Conservation (phyloP, 2,113 vertebrate species). For the Tyto alba region DNA sequence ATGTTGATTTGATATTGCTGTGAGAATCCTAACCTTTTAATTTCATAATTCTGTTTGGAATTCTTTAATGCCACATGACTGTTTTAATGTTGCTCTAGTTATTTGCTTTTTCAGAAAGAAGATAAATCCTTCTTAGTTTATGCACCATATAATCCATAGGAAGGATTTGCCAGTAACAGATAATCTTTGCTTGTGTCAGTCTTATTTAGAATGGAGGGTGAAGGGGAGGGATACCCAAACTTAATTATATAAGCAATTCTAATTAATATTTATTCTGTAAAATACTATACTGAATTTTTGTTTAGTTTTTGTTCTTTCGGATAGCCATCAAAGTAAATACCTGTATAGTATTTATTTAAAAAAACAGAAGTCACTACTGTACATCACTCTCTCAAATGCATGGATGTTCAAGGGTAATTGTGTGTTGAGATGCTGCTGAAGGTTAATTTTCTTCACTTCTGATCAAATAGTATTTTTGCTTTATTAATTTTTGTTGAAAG, state of each 20-base stretch:
- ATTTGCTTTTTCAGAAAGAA: not conserved
- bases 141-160: not conserved
- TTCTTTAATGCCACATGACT: not conserved
- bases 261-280: not conserved
- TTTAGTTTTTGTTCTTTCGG: not conserved
- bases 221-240: not conserved
- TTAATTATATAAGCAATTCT: not conserved
- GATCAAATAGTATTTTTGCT: not conserved
- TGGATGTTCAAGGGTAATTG: not conserved
- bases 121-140: constrained; percentile 5
- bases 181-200: constrained; percentile 2
- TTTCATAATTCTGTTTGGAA: not conserved
- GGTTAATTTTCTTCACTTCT: not conserved
- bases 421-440: not conserved
- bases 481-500: not conserved
- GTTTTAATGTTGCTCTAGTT: not conserved
- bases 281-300: not conserved
- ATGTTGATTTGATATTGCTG: not conserved
- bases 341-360: not conserved
- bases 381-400: not conserved
- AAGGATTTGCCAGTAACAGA: constrained; percentile 18
- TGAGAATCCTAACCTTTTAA: not conserved
- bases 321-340: not conserved
- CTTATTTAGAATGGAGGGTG: not conserved
- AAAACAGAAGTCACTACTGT: not conserved